Evolutionary conservation across 2,113 vertebrate genomes (phyloP).

Genomic region (Colistium nudipinnis): DNA sequence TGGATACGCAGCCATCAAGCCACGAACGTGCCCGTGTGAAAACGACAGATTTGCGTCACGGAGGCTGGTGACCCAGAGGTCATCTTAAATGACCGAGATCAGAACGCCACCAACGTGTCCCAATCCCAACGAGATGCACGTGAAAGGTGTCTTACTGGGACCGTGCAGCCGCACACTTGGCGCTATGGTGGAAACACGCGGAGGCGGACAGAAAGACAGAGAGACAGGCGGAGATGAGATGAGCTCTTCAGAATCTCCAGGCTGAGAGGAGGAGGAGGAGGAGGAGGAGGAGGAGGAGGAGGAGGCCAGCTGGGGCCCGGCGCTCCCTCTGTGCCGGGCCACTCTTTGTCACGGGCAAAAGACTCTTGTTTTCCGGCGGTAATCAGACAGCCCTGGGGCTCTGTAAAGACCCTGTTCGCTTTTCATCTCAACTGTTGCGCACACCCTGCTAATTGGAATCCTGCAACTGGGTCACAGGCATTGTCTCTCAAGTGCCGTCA

Average conservation of each 20-base stretch:
- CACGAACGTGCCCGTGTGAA: background rate
- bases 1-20: no score
- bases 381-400: constrained; percentile 75
- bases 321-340: constrained; percentile 63
- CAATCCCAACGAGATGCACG: constrained; percentile 14
- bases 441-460: constrained; percentile 78
- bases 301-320: constrained; percentile 66
- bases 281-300: constrained; percentile 35
- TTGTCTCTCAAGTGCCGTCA: constrained; percentile 81
- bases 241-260: constrained; percentile 66
- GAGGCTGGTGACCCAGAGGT: background rate
- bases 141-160: constrained; percentile 31
- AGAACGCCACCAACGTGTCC: background rate
- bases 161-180: constrained; percentile 23
- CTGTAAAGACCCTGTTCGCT: constrained; percentile 74
- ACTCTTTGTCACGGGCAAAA: constrained; percentile 71
- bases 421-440: constrained; percentile 79
- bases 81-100: background rate
- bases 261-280: constrained; percentile 40
- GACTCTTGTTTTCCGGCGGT: constrained; percentile 77
- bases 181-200: constrained; percentile 41
- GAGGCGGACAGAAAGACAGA: constrained; percentile 26
- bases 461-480: constrained; percentile 78
- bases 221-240: constrained; percentile 48
- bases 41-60: background rate